Percentiles rank a stretch among this genome's conserved stretches.
These are phyloP conservation scores for Hirtodrosophila alboralis DNA, from an alignment of 2,888 invertebrate genomes.

Conservation along the genomic window DNA sequence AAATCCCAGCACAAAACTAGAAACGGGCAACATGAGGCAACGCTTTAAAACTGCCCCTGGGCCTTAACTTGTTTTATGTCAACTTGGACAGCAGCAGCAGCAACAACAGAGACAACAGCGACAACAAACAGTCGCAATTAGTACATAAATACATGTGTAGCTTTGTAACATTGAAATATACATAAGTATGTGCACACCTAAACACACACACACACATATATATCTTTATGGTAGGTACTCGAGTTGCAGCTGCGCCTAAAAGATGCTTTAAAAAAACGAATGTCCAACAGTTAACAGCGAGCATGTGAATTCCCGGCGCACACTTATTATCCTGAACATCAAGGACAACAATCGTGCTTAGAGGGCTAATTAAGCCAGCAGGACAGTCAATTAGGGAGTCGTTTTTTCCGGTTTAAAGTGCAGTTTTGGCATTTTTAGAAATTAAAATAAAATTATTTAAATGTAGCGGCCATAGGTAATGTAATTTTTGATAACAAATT, in stretches of 20 bases:
- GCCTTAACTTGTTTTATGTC: slow-evolving; percentile 71
- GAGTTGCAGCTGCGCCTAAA: slow-evolving; percentile 73
- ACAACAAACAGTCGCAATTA: slow-evolving; percentile 64
- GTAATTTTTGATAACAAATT: background rate
- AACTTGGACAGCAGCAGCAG: slow-evolving; percentile 63
- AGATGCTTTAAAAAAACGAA: slow-evolving; percentile 60
- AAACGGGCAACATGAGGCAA: slow-evolving; percentile 37
- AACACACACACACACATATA: slow-evolving; percentile 1
- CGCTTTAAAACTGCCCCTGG: slow-evolving; percentile 68
- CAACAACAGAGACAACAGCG: no score
- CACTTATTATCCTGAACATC: slow-evolving; percentile 57
- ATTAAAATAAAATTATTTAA: slow-evolving; percentile 1
- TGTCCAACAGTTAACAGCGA: slow-evolving; percentile 24
- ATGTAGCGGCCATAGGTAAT: background rate
- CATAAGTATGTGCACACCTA: slow-evolving; percentile 29
- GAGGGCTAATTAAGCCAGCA: slow-evolving; percentile 44
- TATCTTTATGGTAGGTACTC: slow-evolving; percentile 38
- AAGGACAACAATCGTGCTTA: slow-evolving; percentile 29
- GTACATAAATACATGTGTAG: slow-evolving; percentile 45
- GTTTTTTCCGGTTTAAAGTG: slow-evolving; percentile 20
- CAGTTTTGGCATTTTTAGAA: slow-evolving; percentile 1
- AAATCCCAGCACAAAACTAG: slow-evolving; percentile 42
- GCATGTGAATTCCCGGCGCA: slow-evolving; percentile 2
- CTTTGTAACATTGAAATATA: slow-evolving; percentile 12
- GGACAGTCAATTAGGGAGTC: slow-evolving; percentile 55